Evolutionary conservation across 2,888 invertebrate species (phyloP), one percentile per base, ranked within the genome.

Genomic region (Oligia strigilis): DNA sequence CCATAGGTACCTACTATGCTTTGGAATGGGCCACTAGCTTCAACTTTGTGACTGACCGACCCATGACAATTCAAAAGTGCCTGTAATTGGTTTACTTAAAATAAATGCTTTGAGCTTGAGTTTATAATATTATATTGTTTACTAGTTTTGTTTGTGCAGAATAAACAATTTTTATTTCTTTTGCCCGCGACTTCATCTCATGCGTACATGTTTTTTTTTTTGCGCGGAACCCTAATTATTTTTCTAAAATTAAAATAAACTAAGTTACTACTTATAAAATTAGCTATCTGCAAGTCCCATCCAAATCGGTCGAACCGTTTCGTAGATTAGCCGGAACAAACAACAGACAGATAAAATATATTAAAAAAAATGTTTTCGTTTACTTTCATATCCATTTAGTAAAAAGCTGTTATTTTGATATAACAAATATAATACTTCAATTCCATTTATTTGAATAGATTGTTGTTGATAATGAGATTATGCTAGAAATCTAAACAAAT

Each of bases 401-500:
- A 23, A 58, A 23, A 23, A 58, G 4, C 58, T 58, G 23, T 58
- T 58, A 58, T 23, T 58, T 23, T 58, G 58, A 58, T 58, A 23
- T 40, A 40, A 4, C 6, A 55, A 6, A 49, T 14, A 49, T 14
- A 9, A 49, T 1, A 49, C 14, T 49, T 49, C 3, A 4, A 40
- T 40, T 29, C 58, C 65, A 1, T 70, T 36, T 70, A 76, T 36
- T 55, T 17, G 55, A 55, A 55, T 19, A 55, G 6, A 55, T 55
- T 29, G 29, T 29, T 29, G 29, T 29, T 29, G 29, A 29, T 29
- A 29, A 29, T 29, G 23, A 58, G 23, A 58, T 23, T 58, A 58
- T 23, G 58, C 9, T 58, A 58, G 23, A 58, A 55, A 8, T 55
- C 19, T 55, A 52, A 73, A 80, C 40, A 72, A 62, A 58, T 67